A percentile compares a stretch with the other conserved stretches of the same genome.
These are phyloP conservation scores for Linnaemya vulpina DNA, from an alignment of 2,888 invertebrate species.

Conservation along the genomic window DNA sequence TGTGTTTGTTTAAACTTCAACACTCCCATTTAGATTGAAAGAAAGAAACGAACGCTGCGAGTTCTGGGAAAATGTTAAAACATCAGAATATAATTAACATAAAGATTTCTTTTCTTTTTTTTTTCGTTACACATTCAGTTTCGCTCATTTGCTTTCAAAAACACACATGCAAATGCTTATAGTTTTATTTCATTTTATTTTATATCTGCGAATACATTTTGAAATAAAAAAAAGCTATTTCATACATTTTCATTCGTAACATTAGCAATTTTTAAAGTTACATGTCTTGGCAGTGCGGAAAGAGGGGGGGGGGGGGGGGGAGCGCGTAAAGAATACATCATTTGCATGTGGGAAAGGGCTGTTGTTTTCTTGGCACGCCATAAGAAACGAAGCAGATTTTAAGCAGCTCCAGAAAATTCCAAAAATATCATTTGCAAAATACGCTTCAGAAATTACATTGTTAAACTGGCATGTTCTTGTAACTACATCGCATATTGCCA, in stretches of 20 bases:
- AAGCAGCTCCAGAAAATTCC: conserved; percentile 72
- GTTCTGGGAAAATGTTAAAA: conserved; percentile 76
- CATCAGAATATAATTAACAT: conserved; percentile 70
- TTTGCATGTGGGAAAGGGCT: background rate
- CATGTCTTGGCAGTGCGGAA: conserved; percentile 10
- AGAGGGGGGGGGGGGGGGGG: too few species aligned
- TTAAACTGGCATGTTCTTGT: conserved; percentile 79
- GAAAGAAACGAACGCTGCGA: conserved; percentile 59
- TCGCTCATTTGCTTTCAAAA: conserved; percentile 15
- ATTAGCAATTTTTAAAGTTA: conserved; percentile 26
- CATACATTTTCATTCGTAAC: conserved; percentile 17
- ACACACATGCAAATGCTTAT: conserved; percentile 49
- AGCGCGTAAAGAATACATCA: background rate
- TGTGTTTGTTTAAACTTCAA: background rate
- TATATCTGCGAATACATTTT: too few species aligned
- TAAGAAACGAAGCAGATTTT: background rate
- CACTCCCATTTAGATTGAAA: background rate
- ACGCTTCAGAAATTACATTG: conserved; percentile 79
- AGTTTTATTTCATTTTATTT: background rate
- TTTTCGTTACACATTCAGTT: conserved; percentile 12
- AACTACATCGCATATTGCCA: background rate
- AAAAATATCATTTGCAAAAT: conserved; percentile 78
- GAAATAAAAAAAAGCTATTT: background rate
- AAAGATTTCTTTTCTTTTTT: too few species aligned
- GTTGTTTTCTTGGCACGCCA: conserved; percentile 9